Conservation (phyloP, 92 coral and sea anemone species). For the Micromussa lordhowensis region DNA sequence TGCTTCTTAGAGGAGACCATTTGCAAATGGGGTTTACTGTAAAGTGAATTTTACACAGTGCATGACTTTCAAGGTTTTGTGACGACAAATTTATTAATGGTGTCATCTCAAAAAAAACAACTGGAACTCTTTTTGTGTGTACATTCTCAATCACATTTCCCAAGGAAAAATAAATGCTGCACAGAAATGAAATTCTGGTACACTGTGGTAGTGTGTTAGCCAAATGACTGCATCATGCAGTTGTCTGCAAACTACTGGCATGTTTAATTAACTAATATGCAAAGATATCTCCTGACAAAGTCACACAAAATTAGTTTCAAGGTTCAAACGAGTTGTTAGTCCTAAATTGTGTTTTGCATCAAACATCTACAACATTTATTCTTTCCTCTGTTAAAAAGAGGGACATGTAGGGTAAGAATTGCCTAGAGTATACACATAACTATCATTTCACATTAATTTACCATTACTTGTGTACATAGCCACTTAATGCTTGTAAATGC, state of each 20-base stretch:
- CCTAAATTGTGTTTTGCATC: constrained; percentile 15
- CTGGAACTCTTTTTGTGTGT: neutral
- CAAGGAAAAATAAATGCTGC: neutral
- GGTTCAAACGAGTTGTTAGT: neutral
- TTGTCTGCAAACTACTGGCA: neutral
- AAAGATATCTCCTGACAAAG: neutral
- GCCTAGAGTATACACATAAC: neutral
- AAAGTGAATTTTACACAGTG: neutral
- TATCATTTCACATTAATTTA: neutral
- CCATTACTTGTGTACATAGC: constrained; percentile 20
- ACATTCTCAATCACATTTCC: neutral
- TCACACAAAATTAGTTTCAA: neutral
- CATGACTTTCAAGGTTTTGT: neutral
- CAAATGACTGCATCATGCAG: neutral
- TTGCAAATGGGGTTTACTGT: neutral
- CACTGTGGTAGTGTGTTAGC: neutral
- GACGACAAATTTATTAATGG: neutral
- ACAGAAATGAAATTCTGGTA: neutral
- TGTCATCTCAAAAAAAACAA: neutral
- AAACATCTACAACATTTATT: neutral
- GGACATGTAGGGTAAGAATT: neutral
- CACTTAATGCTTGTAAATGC: constrained; percentile 26
- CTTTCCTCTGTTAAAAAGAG: constrained; percentile 1
- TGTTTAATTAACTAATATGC: neutral
- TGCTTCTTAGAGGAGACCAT: neutral